Evolutionary conservation across 2,113 vertebrate genomes (phyloP).

Genomic region (Megatriorchis doriae): DNA sequence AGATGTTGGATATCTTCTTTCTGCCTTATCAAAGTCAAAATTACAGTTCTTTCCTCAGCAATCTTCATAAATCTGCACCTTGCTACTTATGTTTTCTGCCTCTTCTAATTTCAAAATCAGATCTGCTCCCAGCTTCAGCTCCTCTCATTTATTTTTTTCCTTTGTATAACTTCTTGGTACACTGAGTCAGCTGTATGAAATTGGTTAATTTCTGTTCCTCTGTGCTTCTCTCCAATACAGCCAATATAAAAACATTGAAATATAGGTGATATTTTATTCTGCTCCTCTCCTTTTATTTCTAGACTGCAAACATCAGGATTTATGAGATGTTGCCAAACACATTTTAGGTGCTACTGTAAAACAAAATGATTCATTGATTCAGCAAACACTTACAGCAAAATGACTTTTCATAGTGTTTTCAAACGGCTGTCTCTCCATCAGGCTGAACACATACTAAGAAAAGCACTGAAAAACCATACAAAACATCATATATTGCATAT

Average conservation of each 20-base stretch:
- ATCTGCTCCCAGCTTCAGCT: neutral
- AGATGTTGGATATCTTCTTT: neutral
- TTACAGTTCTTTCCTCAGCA: neutral
- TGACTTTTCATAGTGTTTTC: neutral
- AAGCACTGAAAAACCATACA: neutral
- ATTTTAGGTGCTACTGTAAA: conserved; percentile 23
- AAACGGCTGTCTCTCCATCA: neutral
- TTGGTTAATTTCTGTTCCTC: neutral
- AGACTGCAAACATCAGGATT: neutral
- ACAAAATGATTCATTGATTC: conserved; percentile 37
- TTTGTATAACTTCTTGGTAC: neutral
- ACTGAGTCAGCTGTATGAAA: neutral
- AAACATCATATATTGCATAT: neutral
- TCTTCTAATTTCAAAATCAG: neutral
- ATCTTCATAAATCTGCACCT: neutral
- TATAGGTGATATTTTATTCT: neutral
- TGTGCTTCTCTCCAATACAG: neutral
- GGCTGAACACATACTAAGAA: neutral
- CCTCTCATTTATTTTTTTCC: neutral
- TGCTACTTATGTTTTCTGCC: neutral
- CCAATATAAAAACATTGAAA: neutral
- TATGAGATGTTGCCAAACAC: neutral
- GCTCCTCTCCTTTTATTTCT: neutral
- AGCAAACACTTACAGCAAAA: neutral
- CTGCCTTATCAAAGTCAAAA: neutral